These are phyloP conservation scores for Pandion haliaetus DNA, from an alignment of 2,113 vertebrate genomes.

Conservation along the genomic window DNA sequence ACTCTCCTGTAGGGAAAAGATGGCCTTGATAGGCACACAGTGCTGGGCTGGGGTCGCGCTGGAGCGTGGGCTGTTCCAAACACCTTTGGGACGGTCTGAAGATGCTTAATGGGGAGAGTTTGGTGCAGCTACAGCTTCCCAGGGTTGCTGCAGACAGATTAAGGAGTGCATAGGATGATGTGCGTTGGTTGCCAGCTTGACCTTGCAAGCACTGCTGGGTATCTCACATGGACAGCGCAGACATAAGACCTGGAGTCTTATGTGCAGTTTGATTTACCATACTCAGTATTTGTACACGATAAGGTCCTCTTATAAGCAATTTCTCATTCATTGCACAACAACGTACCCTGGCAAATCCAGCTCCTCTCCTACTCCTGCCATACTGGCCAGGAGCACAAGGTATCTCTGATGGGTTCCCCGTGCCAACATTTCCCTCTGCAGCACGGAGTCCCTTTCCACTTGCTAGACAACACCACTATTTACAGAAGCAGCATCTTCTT, in stretches of 20 bases:
- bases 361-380: background rate
- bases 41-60: background rate
- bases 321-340: background rate
- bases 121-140: background rate
- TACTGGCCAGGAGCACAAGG: background rate
- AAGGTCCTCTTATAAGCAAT: background rate
- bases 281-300: background rate
- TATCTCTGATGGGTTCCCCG: background rate
- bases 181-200: background rate
- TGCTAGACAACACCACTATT: rapidly evolving
- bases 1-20: background rate
- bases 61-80: rapidly evolving
- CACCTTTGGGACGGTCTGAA: background rate
- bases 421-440: background rate
- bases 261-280: background rate
- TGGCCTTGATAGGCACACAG: rapidly evolving
- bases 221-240: rapidly evolving
- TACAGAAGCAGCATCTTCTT: background rate
- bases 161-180: rapidly evolving
- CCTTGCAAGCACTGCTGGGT: background rate
- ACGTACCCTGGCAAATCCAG: background rate
- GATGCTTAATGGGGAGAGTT: rapidly evolving
- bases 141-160: background rate
- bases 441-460: background rate
- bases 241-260: rapidly evolving